A percentile compares a stretch with the other conserved stretches of the same genome.
Conservation (phyloP, 2,888 invertebrate species). For the Xestia c-nigrum region DNA sequence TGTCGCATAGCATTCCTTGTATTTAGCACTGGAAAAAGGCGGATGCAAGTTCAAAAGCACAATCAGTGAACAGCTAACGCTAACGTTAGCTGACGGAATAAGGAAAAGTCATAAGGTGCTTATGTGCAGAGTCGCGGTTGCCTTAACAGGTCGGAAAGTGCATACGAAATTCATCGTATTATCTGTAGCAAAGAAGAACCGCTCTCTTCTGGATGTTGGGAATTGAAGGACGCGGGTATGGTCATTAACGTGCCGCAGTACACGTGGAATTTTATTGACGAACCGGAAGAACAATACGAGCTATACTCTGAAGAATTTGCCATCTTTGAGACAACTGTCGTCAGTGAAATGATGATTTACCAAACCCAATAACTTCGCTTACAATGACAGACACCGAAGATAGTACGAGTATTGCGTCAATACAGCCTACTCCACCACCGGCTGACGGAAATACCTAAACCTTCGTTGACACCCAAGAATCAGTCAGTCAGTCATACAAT, state of each 20-base stretch:
- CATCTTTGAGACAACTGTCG: background rate
- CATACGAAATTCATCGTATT: background rate
- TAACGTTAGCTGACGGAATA: constrained; percentile 7
- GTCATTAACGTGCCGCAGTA: constrained; percentile 60
- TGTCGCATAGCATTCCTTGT: constrained; percentile 1
- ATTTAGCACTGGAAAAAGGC: background rate
- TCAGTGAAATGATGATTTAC: background rate
- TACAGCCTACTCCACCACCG: background rate
- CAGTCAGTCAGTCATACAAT: background rate
- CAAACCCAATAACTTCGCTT: background rate
- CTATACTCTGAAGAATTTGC: constrained; percentile 22
- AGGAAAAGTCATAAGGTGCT: background rate
- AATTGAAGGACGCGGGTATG: constrained; percentile 54
- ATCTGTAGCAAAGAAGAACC: background rate
- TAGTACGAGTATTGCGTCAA: background rate
- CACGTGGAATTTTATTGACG: constrained; percentile 41
- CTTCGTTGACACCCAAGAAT: background rate
- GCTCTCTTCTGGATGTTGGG: constrained; percentile 15
- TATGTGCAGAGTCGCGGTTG: background rate
- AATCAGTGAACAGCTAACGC: background rate
- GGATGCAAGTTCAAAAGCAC: constrained; percentile 4
- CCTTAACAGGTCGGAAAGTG: background rate
- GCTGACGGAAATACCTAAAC: background rate
- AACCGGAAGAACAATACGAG: constrained; percentile 24
- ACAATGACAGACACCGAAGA: background rate